Conservation (phyloP, 2,113 vertebrate genomes). For the Carollia perspicillata region DNA sequence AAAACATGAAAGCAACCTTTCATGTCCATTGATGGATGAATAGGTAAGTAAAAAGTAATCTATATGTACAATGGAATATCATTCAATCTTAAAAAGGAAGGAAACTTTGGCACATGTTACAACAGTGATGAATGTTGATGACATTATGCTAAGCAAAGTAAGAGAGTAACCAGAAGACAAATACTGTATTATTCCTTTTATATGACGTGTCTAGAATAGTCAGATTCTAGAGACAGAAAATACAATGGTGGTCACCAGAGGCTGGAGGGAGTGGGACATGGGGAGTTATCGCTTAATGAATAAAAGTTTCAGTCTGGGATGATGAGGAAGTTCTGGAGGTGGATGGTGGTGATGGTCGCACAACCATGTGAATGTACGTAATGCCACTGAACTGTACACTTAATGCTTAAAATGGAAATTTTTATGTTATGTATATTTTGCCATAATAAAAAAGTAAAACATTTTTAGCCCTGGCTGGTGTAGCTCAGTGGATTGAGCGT, state of each 20-base stretch:
- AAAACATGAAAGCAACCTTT: not conserved
- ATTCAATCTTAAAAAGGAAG: not conserved
- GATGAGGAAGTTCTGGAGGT: not conserved
- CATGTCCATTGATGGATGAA: not conserved
- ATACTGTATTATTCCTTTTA: not conserved
- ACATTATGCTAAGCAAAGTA: not conserved
- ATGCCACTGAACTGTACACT: not conserved
- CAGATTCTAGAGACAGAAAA: not conserved
- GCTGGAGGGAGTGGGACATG: not conserved
- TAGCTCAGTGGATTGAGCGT: too few relatives aligned
- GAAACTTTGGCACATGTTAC: not conserved
- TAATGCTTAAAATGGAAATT: not conserved
- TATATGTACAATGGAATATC: not conserved
- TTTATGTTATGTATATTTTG: not conserved
- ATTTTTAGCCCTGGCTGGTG: not conserved
- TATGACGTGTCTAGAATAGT: not conserved
- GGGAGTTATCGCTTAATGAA: not conserved
- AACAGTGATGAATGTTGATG: not conserved
- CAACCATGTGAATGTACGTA: not conserved
- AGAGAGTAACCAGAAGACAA: not conserved
- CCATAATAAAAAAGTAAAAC: not conserved
- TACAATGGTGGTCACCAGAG: not conserved
- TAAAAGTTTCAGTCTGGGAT: not conserved
- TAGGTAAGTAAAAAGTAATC: not conserved
- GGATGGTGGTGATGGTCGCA: not conserved